phyloP scores from a whole-genome alignment of 2,888 invertebrate species.

The Gryllus longicercus region DNA sequence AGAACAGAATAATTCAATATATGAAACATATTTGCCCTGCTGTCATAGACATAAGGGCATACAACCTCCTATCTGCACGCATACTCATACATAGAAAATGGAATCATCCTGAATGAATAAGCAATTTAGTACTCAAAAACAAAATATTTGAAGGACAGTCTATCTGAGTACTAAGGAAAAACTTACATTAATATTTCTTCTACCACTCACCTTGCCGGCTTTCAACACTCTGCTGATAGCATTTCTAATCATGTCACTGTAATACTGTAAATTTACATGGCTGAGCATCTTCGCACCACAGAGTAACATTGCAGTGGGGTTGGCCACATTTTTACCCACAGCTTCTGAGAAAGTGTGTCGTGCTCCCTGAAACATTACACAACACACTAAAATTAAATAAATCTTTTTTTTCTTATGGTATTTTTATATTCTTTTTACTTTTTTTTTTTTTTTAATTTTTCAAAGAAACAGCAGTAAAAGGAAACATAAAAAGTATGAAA shows the following conservation, averaged over 20 bases:
- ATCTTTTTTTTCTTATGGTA: not conserved
- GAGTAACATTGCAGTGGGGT: constrained; percentile 95
- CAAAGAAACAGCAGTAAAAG: too few species aligned
- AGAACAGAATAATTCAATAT: constrained; percentile 36
- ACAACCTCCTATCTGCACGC: not conserved
- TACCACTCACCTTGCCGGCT: constrained; percentile 75
- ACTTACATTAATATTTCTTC: not conserved
- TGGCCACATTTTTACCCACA: constrained; percentile 93
- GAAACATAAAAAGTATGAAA: too few species aligned
- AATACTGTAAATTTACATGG: constrained; percentile 85
- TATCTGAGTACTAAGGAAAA: not conserved
- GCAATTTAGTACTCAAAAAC: too few species aligned
- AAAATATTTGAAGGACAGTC: too few species aligned
- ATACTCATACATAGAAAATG: not conserved
- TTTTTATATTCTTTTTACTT: too few species aligned
- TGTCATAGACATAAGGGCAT: too few species aligned
- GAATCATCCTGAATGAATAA: not conserved
- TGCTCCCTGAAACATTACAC: constrained; percentile 68
- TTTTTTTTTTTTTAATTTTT: too few species aligned
- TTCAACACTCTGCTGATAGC: constrained; percentile 78
- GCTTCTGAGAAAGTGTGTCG: constrained; percentile 93
- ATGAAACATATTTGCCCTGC: too few species aligned
- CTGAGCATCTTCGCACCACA: constrained; percentile 88
- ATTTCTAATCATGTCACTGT: constrained; percentile 77
- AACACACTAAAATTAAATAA: not conserved